Evolutionary conservation across 2,888 invertebrate species (phyloP), one percentile per base, ranked within the genome.

Genomic region (Epistrophe grossulariae): DNA sequence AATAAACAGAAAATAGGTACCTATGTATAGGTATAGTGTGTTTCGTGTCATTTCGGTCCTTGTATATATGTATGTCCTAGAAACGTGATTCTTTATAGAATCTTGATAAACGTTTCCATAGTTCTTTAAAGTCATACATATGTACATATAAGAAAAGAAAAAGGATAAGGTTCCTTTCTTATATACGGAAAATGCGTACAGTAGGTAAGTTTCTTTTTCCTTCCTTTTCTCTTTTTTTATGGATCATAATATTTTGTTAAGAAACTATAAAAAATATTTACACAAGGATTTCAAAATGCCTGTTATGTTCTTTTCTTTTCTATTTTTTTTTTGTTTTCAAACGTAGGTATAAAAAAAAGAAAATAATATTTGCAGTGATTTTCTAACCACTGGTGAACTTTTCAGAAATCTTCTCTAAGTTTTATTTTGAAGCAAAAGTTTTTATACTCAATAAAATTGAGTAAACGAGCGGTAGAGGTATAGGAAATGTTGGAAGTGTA

Each of bases 81-180:
- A 70, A 43, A 70, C 70, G 70, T 70, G 70, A 55, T 70, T 55
- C 70, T 40, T 70, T 70, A 55, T 70, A 24, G 55, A 55, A 43
- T 55, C 70, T 50, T 55, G 55, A 43, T 52, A 70, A 70, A 55
- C 55, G 55, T 55, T 55, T 28, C 9, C 28, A 15, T 70, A 55
- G 38, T 70, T 55, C 4, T 7, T 70, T 55, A 55, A 70, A 70
- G 28, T 70, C 70, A 40, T 35, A 70, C 6, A 19, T n/a, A n/a
- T n/a, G n/a, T n/a, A n/a, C n/a, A 13, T 31, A 60, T n/a, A 24
- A 50, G 13, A 35, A 19, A 17, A 19, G 17, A 68, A 35, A 40
- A 15, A 43, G 0, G 9, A 35, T 8, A 35, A 7, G 1, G 9
- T 11, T 11, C 38, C 38, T 38, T 6, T 9, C 17, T 9, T 24